Evolutionary conservation across 2,113 vertebrate species (phyloP).

Genomic region (Eclectus roratus): DNA sequence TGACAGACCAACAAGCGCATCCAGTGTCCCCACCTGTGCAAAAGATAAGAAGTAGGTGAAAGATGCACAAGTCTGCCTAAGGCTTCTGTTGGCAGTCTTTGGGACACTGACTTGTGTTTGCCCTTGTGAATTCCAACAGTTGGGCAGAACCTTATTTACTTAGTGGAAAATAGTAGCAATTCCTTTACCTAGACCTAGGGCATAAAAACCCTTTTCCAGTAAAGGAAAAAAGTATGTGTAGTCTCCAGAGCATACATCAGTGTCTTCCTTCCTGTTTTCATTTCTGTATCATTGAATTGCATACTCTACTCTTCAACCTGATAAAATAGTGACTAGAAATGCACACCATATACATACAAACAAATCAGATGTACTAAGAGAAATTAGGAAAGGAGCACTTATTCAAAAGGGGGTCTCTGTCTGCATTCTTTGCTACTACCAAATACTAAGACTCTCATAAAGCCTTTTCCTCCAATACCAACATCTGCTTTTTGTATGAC

Average conservation of each 20-base stretch:
- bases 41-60: slow-evolving; percentile 49
- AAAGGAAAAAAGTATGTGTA: background rate
- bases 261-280: background rate
- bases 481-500: slow-evolving; percentile 23
- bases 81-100: background rate
- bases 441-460: background rate
- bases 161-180: slow-evolving; percentile 19
- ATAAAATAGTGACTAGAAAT: background rate
- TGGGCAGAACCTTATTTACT: background rate
- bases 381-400: background rate
- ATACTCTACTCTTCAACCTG: background rate
- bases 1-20: slow-evolving; percentile 88
- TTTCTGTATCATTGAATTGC: background rate
- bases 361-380: background rate
- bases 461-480: background rate
- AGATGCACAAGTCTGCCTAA: background rate
- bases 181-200: background rate
- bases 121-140: background rate
- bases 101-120: background rate
- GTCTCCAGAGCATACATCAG: background rate
- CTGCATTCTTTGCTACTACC: background rate
- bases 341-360: background rate
- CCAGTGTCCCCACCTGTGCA: slow-evolving; percentile 89
- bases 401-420: background rate
- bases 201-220: background rate